Evolutionary conservation across 2,113 vertebrate genomes (phyloP).

Genomic region (Nyctereutes procyonoides): DNA sequence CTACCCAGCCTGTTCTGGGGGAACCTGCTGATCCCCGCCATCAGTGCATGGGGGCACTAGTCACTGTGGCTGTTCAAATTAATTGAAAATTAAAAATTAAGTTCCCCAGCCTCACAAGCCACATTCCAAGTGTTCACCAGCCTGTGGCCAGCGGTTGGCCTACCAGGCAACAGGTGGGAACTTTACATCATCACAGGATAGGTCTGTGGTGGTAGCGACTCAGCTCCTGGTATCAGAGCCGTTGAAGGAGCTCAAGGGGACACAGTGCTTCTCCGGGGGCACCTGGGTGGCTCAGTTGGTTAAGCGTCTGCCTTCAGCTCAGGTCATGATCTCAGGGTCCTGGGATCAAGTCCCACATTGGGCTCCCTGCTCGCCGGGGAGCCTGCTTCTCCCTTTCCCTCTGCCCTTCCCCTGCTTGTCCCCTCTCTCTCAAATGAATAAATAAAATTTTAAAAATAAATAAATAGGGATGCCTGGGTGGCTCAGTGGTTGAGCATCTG

Average conservation of each 20-base stretch:
- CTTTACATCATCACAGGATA: accelerated
- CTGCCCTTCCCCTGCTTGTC: background rate
- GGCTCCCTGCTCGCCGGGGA: background rate
- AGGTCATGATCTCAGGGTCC: background rate
- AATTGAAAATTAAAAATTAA: background rate
- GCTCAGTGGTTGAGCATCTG: too few relatives aligned
- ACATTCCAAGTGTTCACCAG: background rate
- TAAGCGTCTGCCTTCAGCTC: background rate
- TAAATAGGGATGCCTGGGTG: too few relatives aligned
- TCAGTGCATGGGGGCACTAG: background rate
- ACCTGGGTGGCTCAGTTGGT: background rate
- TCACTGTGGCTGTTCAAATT: background rate
- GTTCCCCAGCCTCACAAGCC: background rate
- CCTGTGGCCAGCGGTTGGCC: background rate
- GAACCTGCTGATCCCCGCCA: accelerated
- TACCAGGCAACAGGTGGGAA: accelerated
- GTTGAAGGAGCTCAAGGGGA: background rate
- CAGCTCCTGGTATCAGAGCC: background rate
- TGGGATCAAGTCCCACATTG: background rate
- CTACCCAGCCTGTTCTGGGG: too few relatives aligned
- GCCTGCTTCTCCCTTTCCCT: background rate
- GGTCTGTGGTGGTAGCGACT: background rate
- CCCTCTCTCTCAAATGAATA: too few relatives aligned
- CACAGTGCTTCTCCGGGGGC: background rate
- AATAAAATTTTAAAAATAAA: too few relatives aligned